phyloP scores from a whole-genome alignment of 2,797 vertebrate species.

The Enteromius mattozi region DNA sequence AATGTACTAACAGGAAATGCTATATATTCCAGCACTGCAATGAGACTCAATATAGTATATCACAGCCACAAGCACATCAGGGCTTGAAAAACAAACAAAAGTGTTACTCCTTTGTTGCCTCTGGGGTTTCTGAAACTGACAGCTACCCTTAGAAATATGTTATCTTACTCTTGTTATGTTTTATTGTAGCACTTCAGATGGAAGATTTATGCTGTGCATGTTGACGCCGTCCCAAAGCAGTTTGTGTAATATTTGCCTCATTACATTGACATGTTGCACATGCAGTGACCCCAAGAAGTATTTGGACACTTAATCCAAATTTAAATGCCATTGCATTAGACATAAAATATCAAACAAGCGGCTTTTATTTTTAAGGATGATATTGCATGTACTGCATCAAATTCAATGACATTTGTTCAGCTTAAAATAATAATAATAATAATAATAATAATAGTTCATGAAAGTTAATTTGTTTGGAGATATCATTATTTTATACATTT shows the following conservation, averaged over 20 bases:
- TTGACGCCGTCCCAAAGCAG: neutral
- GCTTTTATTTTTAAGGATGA: neutral
- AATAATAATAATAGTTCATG: neutral
- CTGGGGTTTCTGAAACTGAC: constrained; percentile 6
- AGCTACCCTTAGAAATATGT: neutral
- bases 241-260: neutral
- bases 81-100: neutral
- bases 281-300: neutral
- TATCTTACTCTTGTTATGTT: neutral
- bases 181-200: neutral
- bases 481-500: neutral
- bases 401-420: neutral
- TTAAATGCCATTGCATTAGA: neutral
- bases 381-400: neutral
- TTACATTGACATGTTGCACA: neutral
- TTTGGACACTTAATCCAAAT: neutral
- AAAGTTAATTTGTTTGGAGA: neutral
- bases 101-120: neutral
- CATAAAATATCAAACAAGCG: neutral
- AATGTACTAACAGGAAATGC: constrained; percentile 31
- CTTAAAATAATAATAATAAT: neutral
- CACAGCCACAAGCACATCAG: neutral
- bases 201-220: constrained; percentile 22
- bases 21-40: neutral
- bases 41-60: neutral